phyloP scores from a whole-genome alignment of 2,797 vertebrate genomes.

The Petrocephalus sullivani region DNA sequence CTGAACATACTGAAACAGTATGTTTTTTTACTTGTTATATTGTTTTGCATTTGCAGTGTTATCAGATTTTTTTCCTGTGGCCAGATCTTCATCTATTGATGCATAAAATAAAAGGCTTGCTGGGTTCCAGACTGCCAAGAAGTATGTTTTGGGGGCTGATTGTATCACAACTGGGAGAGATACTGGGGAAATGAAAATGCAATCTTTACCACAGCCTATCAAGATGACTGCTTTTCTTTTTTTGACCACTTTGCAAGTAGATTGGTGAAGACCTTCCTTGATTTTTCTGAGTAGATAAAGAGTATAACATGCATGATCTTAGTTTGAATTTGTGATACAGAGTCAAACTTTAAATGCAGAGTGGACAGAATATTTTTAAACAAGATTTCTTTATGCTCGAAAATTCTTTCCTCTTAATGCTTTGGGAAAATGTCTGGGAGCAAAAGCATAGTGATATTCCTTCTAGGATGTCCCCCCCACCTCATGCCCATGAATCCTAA shows the following conservation, averaged over 20 bases:
- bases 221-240: slow-evolving; percentile 3
- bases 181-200: background rate
- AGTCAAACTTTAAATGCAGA: background rate
- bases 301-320: background rate
- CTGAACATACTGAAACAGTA: background rate
- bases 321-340: background rate
- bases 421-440: background rate
- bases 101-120: background rate
- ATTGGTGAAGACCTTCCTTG: background rate
- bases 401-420: background rate
- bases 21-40: background rate
- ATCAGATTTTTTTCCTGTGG: background rate
- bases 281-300: background rate
- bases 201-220: background rate
- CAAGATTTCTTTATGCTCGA: background rate
- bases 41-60: background rate
- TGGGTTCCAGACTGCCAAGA: background rate
- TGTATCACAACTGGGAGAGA: background rate
- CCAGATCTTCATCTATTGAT: background rate
- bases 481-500: background rate
- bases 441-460: background rate
- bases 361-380: background rate
- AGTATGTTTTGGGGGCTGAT: background rate
- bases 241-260: background rate
- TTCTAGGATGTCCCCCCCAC: background rate